A percentile compares a stretch with the other conserved stretches of the same genome.
These are phyloP conservation scores for Heteromyza rotundicornis DNA, from an alignment of 2,888 invertebrate genomes.

Conservation along the genomic window DNA sequence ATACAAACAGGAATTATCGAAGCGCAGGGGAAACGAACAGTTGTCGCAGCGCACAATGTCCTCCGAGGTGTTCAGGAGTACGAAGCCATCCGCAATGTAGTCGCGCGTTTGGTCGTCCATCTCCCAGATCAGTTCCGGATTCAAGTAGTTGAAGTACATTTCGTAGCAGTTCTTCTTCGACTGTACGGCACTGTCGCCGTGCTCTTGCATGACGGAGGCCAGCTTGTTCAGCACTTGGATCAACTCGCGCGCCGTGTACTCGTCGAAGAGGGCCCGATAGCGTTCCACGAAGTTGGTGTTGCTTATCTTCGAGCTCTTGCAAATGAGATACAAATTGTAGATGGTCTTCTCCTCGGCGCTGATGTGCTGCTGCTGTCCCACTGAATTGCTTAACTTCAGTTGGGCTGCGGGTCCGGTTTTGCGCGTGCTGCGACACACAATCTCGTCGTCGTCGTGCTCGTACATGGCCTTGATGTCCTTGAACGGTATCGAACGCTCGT, in stretches of 20 bases:
- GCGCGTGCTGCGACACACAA: conserved; percentile 49
- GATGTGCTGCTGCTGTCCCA: too few species aligned
- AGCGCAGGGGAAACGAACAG: conserved; percentile 60
- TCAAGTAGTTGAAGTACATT: conserved; percentile 62
- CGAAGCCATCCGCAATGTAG: conserved; percentile 58
- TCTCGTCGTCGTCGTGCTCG: conserved; percentile 52
- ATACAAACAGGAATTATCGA: conserved; percentile 56
- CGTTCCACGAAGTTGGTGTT: conserved; percentile 59
- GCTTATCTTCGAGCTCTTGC: conserved; percentile 59
- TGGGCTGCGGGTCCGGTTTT: conserved; percentile 8
- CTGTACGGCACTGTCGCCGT: conserved; percentile 54
- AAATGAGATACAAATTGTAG: conserved; percentile 60
- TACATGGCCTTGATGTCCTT: conserved; percentile 58
- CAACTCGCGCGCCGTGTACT: conserved; percentile 58
- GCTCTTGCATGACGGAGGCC: conserved; percentile 55
- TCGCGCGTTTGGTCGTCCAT: conserved; percentile 60
- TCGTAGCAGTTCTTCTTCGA: conserved; percentile 58
- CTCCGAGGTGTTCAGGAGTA: conserved; percentile 48
- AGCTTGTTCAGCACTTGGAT: conserved; percentile 55
- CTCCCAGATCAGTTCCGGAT: conserved; percentile 62
- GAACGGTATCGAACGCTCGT: conserved; percentile 57
- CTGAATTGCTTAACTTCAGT: conserved; percentile 13
- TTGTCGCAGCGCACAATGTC: conserved; percentile 56
- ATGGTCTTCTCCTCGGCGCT: conserved; percentile 61
- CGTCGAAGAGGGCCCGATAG: conserved; percentile 59